Evolutionary conservation across 2,888 invertebrate genomes (phyloP), one percentile per base, ranked within the genome.

Genomic region (Cybosia mesomella): DNA sequence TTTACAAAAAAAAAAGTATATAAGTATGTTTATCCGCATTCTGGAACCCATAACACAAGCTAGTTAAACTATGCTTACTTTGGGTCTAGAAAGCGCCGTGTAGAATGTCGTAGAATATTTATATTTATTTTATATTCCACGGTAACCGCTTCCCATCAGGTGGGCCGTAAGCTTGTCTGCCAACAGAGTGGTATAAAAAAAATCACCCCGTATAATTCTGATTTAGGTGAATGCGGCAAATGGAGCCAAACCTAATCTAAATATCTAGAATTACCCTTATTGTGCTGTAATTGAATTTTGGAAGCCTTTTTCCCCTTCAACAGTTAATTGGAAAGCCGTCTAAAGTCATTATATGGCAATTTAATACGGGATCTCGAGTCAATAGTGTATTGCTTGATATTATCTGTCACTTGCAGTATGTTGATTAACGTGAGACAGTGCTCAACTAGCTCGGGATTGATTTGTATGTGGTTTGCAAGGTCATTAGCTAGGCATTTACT

Each of bases 321-420:
- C 24, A 28, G 55, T 15, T 55, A 15, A 55, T 55, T 24, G 9
- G 2, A 34, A 32, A 11, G 24, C 22, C 13, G 18, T 21, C 32
- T 55, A n/a, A 22, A 63, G 0, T 18, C 34, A 18, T 22, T 61
- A 79, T 61, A 79, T 60, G 55, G 21, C 60, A 66, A 71, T 66
- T 76, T 79, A 79, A 73, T 64, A 63, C 62, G 39, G 58, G 73
- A 72, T 71, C 60, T 72, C 67, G 28, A 66, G 73, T 68, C 76
- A 73, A 79, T 76, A 71, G 64, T 67, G 24, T 62, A 32, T 61
- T 68, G 54, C 53, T 54, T 54, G 66, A 71, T 69, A 76, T 73
- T 71, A 66, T 32, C 58, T 66, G 39, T 66, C 60, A 28, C 28
- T 24, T 10, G 39, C 55, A 61, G 54, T 66, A 15, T 11, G 28